Evolutionary conservation across 1,140 invertebrate species (phyloP), one percentile per base, ranked within the genome.

Genomic region (Hyposmocoma kahamanoa): DNA sequence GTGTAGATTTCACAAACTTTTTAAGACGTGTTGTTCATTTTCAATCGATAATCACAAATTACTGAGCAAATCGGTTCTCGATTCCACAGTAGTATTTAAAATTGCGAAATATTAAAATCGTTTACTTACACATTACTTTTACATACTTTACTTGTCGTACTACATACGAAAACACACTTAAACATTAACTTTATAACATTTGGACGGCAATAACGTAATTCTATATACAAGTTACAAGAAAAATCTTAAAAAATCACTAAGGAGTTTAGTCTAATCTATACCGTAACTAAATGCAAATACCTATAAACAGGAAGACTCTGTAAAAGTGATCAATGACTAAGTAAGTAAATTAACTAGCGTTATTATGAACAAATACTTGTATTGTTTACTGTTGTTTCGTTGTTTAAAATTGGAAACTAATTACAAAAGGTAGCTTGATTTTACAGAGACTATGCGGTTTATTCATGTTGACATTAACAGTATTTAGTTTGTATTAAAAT

Each of bases 281-380:
- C 67, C 55, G 49, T 71, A 74, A 64, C 69, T 81, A 81, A 79
- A 81, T 81, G 74, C 74, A 75, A 71, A 68, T 68, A 68, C 62
- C 74, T 22, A 43, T 69, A 49, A 71, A 68, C 62, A 67, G 71
- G 74, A 81, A 81, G 77, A 81, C 61, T 62, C n/a, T n/a, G n/a
- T n/a, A 19, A 32, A 52, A 50, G 20, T 52, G 42, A 43, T 46
- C 42, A 26, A 21, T 52, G 63, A 64, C 66, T 69, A 54, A 58
- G 32, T 36, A 36, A 36, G 18, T n/a, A 10, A 36, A 36, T 15
- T 17, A 36, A 36, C 32, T 36, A 36, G 32, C 15, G 18, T 36
- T 36, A 36, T 36, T 36, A 36, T 36, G 32, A 36, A 36, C 32
- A 36, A n/a, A n/a, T n/a, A n/a, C n/a, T n/a, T n/a, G n/a, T n/a